A percentile compares a stretch with the other conserved stretches of the same genome.
Conservation (phyloP, 2,888 invertebrate genomes). For the Zygogramma bicolorata region DNA sequence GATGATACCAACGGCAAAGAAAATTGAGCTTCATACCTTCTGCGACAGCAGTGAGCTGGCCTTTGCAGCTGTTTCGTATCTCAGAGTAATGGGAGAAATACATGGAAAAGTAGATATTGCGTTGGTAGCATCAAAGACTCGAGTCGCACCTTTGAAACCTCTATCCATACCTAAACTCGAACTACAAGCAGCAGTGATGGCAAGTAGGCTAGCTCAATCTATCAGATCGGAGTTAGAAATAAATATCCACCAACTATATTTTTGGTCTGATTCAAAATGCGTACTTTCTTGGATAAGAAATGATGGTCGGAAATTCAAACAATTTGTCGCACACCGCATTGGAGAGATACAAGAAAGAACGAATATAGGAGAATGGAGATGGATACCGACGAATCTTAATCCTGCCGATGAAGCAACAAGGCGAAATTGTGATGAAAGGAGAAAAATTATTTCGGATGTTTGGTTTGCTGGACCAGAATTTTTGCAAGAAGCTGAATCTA, state of each 20-base stretch:
- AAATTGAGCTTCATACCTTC: not conserved
- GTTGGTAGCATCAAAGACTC: not conserved
- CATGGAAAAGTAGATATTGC: not conserved
- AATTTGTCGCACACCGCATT: not conserved
- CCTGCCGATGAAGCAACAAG: not conserved
- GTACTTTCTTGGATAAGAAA: constrained; percentile 49
- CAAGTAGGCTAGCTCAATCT: constrained; percentile 27
- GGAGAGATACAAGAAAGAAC: not conserved
- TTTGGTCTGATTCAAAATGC: constrained; percentile 53
- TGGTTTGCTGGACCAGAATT: not conserved
- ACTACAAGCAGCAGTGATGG: constrained; percentile 36
- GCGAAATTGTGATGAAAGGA: too few species aligned
- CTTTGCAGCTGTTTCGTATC: not conserved
- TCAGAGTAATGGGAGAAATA: too few species aligned
- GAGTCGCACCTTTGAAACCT: constrained; percentile 31
- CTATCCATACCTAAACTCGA: constrained; percentile 50
- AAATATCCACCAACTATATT: constrained; percentile 26
- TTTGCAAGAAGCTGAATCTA: not conserved
- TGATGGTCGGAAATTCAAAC: constrained; percentile 28
- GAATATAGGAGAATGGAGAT: not conserved
- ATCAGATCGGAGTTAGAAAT: constrained; percentile 35
- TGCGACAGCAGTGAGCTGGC: not conserved
- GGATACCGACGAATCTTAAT: not conserved
- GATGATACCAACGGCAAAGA: not conserved
- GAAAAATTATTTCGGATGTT: not conserved